Base-by-base conservation (phyloP, 2,113 vertebrate genomes). In the Hyperopisus bebe region DNA sequence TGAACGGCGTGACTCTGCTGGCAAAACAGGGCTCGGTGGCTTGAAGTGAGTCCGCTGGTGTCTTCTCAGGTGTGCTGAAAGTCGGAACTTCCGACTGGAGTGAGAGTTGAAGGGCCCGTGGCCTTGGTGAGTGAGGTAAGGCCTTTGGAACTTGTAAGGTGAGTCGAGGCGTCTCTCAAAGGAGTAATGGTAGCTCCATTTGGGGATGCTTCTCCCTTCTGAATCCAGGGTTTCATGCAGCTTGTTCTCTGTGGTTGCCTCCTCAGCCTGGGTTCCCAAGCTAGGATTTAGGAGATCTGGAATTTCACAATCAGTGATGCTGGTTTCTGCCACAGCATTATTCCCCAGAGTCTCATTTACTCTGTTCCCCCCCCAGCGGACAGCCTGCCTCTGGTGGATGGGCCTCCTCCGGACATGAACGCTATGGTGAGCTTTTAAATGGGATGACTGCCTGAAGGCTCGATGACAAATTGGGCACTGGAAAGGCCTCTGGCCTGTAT, bases 401-500 rank as follows among this genome's bases (percentile, higher is more conserved):
- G 42, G 80, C 66, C 47, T 55, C 21, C 31, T 84, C 6, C 80
- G 35, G 50, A 62, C 35, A 42, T 97, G 96, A 93, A 95, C 96
- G 86, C 95, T 93, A 89, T 95, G 94, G 93, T 97, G 96, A 90
- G 95, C 95, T 95, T 97, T 97, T 92, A 97, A 95, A 91, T 97
- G 96, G 92, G 96, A 94, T 80, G 95, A 94, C 94, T 97, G 96
- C 92, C 96, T 95, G 91, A 97, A 97, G 42, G 93, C 94, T 90
- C 95, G 96, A 58, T 93, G 93, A 92, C 96, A 97, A 91, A 96
- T 91, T 92, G 90, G 92, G 94, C 96, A 97, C 89, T 94, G 93
- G 92, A 97, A 97, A 90, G 96, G 96, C 90, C 95, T 97, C 92
- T 97, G 96, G 90, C 96, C 96, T 4, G 96, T 97, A 90, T 97